Evolutionary conservation across 2,113 vertebrate genomes (phyloP), one percentile per base, ranked within the genome.

Genomic region (Dendrocopos noguchii): DNA sequence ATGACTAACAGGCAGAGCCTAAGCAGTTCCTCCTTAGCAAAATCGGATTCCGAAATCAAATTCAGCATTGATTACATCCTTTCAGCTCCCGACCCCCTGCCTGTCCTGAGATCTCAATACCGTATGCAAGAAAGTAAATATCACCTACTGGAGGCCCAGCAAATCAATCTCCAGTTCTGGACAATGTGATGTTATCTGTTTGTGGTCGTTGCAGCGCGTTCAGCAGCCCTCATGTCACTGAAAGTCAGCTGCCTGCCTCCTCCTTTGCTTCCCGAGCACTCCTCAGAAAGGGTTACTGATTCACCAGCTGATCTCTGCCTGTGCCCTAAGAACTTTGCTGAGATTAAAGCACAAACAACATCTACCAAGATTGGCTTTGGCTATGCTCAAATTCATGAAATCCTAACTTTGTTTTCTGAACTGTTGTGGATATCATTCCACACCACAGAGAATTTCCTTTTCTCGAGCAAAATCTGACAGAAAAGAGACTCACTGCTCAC

Each of bases 11-110:
- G 95, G 83, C 97, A 96, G 80, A 96, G 89, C 82, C 95, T 96
- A 10, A 95, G 90, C 28, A 97, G 92, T 59, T 94, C 96, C 70
- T 92, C 97, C 28, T 92, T 93, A 42, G 97, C 97, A 39, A 99
- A 98, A 96, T 97, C 98, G 3, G 98, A 98, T 77, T 97, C 98
- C 6, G 98, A 98, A 97, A 98, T 99, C 95, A 99, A 99, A 97
- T 99, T 99, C 85, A 99, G 99, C 97, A 99, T 99, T 42, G 99
- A 99, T 97, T 99, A 99, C 97, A 99, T 99, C 95, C 98, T 99
- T 6, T 99, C 99, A 44, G 97, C 99, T 18, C 98, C 99, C 0
- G 98, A 98, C 93, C 99, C 99, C 11, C 75, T 97, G 47, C 97
- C 98, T 1, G 97, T 97, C 29, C 97, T 98, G 84, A 97, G 98